Percentiles rank a stretch among this genome's conserved stretches.
These are phyloP conservation scores for Lycophotia porphyrea DNA, from an alignment of 2,888 invertebrate genomes.

Conservation along the genomic window DNA sequence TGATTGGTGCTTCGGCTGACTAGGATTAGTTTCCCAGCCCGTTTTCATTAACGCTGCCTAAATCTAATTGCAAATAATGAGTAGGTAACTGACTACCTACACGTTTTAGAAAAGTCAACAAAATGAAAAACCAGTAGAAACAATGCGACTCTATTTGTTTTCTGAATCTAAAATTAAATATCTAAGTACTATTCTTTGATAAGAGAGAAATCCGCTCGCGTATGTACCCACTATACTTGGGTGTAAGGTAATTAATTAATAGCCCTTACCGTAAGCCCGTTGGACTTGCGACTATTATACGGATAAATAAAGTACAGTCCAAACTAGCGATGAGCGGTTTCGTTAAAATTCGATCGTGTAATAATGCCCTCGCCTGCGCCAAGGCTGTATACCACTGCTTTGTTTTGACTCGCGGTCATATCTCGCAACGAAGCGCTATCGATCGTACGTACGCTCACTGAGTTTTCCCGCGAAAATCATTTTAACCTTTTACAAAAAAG, in stretches of 20 bases:
- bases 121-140: neutral
- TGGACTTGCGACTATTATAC: conserved; percentile 41
- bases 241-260: too few relatives aligned
- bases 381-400: conserved; percentile 78
- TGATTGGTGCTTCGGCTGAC: neutral
- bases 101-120: neutral
- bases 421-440: conserved; percentile 76
- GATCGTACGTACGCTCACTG: conserved; percentile 80
- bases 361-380: conserved; percentile 72
- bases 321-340: conserved; percentile 41
- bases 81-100: neutral
- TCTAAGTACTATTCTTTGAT: neutral
- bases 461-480: conserved; percentile 64
- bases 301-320: conserved; percentile 54
- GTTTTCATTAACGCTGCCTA: neutral
- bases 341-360: conserved; percentile 70
- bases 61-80: too few relatives aligned
- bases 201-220: neutral
- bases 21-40: neutral
- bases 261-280: conserved; percentile 57
- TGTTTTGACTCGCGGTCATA: conserved; percentile 81
- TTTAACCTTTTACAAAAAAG: conserved; percentile 69
- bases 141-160: neutral
- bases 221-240: neutral
- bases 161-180: conserved; percentile 3